phyloP scores from a whole-genome alignment of 2,888 invertebrate genomes.

The Mantis religiosa region DNA sequence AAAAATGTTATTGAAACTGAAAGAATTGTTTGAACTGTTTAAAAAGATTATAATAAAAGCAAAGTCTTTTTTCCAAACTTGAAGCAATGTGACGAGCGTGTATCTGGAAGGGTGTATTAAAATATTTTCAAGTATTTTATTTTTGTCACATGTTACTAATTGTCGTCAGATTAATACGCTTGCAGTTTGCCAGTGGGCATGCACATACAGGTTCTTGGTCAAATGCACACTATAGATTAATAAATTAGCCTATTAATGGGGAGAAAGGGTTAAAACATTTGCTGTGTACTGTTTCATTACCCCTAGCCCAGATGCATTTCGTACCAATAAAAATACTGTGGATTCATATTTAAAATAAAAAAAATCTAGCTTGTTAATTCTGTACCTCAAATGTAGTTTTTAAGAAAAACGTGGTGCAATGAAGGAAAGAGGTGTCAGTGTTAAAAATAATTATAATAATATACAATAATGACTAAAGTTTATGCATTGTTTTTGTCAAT shows the following conservation, averaged over 20 bases:
- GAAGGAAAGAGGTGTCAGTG: constrained; percentile 25
- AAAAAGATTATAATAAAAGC: background rate
- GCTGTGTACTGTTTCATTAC: background rate
- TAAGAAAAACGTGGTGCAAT: constrained; percentile 31
- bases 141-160: background rate
- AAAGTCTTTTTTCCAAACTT: background rate
- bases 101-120: background rate
- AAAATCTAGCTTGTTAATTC: constrained; percentile 5
- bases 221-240: constrained; percentile 5
- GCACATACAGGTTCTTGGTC: constrained; percentile 10
- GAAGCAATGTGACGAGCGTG: background rate
- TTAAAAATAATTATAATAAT: constrained; percentile 8
- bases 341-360: constrained; percentile 14
- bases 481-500: constrained; percentile 27
- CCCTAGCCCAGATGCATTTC: constrained; percentile 7
- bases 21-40: constrained; percentile 2
- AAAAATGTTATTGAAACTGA: constrained; percentile 6
- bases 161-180: constrained; percentile 4
- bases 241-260: constrained; percentile 15
- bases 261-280: constrained; percentile 10
- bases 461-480: constrained; percentile 19
- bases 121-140: background rate
- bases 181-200: constrained; percentile 3
- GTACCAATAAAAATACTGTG: constrained; percentile 14
- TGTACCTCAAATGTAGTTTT: constrained; percentile 21